A percentile compares a stretch with the other conserved stretches of the same genome.
phyloP scores from a whole-genome alignment of 2,797 vertebrate genomes.

The Toxotes lorentzi region DNA sequence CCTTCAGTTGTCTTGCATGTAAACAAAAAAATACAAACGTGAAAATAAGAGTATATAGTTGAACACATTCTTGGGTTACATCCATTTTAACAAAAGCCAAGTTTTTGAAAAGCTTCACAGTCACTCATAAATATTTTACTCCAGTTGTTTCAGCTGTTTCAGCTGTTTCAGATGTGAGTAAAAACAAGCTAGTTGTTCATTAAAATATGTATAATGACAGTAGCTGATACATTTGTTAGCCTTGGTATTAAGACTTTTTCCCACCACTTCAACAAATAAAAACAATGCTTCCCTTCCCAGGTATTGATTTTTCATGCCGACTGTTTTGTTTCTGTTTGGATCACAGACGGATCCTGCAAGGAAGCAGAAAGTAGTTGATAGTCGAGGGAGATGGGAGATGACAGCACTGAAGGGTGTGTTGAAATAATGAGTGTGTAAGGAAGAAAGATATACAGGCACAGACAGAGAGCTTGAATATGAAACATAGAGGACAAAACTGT shows the following conservation, averaged over 20 bases:
- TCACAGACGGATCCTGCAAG: not conserved
- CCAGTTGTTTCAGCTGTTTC: not conserved
- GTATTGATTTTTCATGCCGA: not conserved
- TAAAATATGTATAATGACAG: not conserved
- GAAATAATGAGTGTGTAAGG: conserved; percentile 1
- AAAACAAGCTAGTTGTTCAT: not conserved
- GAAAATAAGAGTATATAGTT: not conserved
- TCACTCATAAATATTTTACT: not conserved
- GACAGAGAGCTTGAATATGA: conserved; percentile 1
- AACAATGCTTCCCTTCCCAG: not conserved
- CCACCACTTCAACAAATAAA: not conserved
- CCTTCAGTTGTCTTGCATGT: not conserved
- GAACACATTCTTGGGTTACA: not conserved
- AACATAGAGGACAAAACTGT: conserved; percentile 8
- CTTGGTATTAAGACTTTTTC: not conserved
- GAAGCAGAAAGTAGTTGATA: not conserved
- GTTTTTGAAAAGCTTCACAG: not conserved
- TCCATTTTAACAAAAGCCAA: not conserved
- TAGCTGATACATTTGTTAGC: not conserved
- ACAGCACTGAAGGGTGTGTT: conserved; percentile 21
- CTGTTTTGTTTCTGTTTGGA: conserved; percentile 11
- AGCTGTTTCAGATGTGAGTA: not conserved
- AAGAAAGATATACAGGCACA: not conserved
- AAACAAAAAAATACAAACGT: not conserved
- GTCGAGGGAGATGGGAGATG: conserved; percentile 10